Conservation (phyloP, 2,888 invertebrate genomes). For the Aromia moschata region DNA sequence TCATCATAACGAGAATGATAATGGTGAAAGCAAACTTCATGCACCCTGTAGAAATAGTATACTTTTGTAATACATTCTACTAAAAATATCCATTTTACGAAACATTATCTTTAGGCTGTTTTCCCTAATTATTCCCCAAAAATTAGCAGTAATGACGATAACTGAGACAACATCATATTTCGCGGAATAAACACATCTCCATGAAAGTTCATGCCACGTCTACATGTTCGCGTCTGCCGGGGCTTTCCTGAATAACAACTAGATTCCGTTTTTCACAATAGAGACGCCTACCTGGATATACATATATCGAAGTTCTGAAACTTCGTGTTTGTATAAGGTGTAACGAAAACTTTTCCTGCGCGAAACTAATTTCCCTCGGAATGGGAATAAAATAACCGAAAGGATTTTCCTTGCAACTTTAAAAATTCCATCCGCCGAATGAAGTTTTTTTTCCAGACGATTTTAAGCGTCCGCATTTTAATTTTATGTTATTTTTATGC, state of each 20-base stretch:
- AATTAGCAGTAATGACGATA: not conserved
- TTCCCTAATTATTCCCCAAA: too few species aligned
- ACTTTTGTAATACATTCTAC: too few species aligned
- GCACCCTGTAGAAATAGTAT: too few species aligned
- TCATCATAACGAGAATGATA: too few species aligned
- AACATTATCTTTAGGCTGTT: too few species aligned
- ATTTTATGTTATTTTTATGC: slow-evolving; percentile 39
- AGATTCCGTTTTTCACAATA: slow-evolving; percentile 25
- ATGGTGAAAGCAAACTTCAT: too few species aligned
- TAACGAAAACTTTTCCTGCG: slow-evolving; percentile 45
- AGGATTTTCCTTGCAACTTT: slow-evolving; percentile 37
- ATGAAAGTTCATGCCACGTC: slow-evolving; percentile 22
- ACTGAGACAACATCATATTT: slow-evolving; percentile 2
- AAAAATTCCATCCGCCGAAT: slow-evolving; percentile 39
- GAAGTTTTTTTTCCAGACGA: slow-evolving; percentile 30
- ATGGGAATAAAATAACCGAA: slow-evolving; percentile 48
- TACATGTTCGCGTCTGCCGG: slow-evolving; percentile 23
- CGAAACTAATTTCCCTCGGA: slow-evolving; percentile 48
- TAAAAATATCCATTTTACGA: too few species aligned
- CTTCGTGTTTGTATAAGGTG: slow-evolving; percentile 47
- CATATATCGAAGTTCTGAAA: slow-evolving; percentile 34
- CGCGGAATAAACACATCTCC: slow-evolving; percentile 22
- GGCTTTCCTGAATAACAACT: slow-evolving; percentile 26
- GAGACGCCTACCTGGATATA: slow-evolving; percentile 23
- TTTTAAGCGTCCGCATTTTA: slow-evolving; percentile 39